Evolutionary conservation across 1,140 invertebrate genomes (phyloP).

Genomic region (Bombus sylvicola): DNA sequence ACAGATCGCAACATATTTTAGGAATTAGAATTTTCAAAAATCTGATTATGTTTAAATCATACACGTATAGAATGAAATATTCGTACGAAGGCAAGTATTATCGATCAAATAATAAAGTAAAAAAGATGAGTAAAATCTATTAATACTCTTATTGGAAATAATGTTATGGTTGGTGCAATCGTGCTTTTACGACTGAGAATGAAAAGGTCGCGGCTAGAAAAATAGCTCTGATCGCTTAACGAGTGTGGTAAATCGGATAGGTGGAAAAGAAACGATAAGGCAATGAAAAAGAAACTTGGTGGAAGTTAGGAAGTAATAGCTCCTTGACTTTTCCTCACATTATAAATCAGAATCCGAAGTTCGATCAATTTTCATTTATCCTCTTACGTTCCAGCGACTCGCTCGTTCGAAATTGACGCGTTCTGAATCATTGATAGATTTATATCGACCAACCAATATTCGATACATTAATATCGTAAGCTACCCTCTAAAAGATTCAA

Average conservation of each 20-base stretch:
- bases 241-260: neutral
- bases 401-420: conserved; percentile 14
- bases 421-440: conserved; percentile 44
- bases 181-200: too few relatives aligned
- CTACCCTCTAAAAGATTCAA: conserved; percentile 33
- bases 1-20: too few relatives aligned
- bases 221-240: neutral
- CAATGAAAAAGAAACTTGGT: neutral
- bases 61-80: too few relatives aligned
- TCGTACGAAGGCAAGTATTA: too few relatives aligned
- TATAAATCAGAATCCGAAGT: conserved; percentile 30
- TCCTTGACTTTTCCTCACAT: neutral
- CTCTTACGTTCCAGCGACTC: neutral
- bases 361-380: conserved; percentile 46
- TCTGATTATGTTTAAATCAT: too few relatives aligned
- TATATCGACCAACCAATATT: conserved; percentile 18
- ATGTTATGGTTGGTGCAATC: too few relatives aligned
- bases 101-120: too few relatives aligned
- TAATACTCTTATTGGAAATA: too few relatives aligned
- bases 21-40: too few relatives aligned
- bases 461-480: conserved; percentile 29
- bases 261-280: neutral
- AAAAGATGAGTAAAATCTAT: too few relatives aligned
- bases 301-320: neutral
- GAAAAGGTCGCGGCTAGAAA: neutral